Evolutionary conservation across 2,113 vertebrate species (phyloP).

Genomic region (Dissostichus mawsoni): DNA sequence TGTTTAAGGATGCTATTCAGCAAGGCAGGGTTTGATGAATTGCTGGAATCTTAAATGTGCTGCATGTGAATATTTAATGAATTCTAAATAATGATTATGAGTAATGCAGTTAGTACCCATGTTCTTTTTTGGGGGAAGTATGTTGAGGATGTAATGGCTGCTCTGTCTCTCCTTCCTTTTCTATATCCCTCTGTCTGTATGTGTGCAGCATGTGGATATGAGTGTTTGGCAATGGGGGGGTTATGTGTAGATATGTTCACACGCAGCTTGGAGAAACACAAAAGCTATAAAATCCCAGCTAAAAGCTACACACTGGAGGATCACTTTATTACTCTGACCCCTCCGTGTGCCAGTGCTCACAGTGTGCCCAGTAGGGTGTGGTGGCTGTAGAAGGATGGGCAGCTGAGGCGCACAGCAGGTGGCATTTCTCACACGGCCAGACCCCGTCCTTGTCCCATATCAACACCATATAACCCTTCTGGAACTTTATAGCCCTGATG

Average conservation of each 20-base stretch:
- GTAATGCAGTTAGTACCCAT: constrained; percentile 31
- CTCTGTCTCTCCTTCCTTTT: constrained; percentile 39
- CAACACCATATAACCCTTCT: constrained; percentile 61
- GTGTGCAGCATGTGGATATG: constrained; percentile 24
- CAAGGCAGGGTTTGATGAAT: constrained; percentile 56
- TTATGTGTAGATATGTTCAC: constrained; percentile 16
- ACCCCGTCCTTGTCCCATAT: constrained; percentile 59
- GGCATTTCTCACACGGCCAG: constrained; percentile 67
- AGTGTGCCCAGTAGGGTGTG: constrained; percentile 58
- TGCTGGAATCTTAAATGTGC: constrained; percentile 41
- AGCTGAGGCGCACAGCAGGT: constrained; percentile 77
- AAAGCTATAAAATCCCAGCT: constrained; percentile 19
- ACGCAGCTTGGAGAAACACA: constrained; percentile 12
- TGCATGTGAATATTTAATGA: constrained; percentile 50
- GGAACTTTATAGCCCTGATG: constrained; percentile 63
- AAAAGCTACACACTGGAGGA: constrained; percentile 44
- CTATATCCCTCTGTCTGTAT: constrained; percentile 18
- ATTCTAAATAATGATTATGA: constrained; percentile 53
- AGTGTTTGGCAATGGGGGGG: not conserved
- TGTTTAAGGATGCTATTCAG: constrained; percentile 38
- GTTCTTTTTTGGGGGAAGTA: constrained; percentile 52
- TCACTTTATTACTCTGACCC: constrained; percentile 47
- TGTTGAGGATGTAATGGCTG: constrained; percentile 68
- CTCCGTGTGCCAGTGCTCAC: constrained; percentile 22
- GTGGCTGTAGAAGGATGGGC: constrained; percentile 51